phyloP scores from a whole-genome alignment of 35 echinoderm and acorn worm species.

The Ophioderma brevispina region DNA sequence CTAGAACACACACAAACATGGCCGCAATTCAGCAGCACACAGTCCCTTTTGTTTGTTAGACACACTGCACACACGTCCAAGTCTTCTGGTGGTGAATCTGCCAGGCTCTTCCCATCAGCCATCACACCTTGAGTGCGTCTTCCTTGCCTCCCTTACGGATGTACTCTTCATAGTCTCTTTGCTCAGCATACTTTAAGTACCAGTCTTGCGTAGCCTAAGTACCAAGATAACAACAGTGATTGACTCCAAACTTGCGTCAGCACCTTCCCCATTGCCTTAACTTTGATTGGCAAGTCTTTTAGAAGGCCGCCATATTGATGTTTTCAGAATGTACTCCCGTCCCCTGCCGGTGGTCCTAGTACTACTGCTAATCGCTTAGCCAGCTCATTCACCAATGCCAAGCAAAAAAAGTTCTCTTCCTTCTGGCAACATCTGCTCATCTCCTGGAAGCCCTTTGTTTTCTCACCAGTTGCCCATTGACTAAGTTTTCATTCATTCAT shows the following conservation, averaged over 20 bases:
- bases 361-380: constrained; percentile 40
- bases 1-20: constrained; percentile 90
- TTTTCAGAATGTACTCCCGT: constrained; percentile 67
- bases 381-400: constrained; percentile 83
- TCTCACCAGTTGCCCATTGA: constrained; percentile 98
- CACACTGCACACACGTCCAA: constrained; percentile 81
- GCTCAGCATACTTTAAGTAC: constrained; percentile 64
- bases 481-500: constrained; percentile 74
- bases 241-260: constrained; percentile 71
- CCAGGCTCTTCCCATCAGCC: constrained; percentile 31
- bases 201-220: constrained; percentile 54
- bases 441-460: constrained; percentile 95
- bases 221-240: constrained; percentile 60
- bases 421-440: constrained; percentile 85
- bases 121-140: constrained; percentile 42
- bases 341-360: constrained; percentile 71
- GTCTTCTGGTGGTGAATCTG: background rate
- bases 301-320: constrained; percentile 61
- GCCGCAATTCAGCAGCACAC: constrained; percentile 92
- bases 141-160: constrained; percentile 36
- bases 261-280: constrained; percentile 60
- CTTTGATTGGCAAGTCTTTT: constrained; percentile 66
- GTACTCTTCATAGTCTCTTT: constrained; percentile 46
- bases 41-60: constrained; percentile 70
- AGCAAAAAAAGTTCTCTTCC: constrained; percentile 56